A percentile compares a stretch with the other conserved stretches of the same genome.
phyloP scores from a whole-genome alignment of 2,113 vertebrate species.

The Forbesichthys papilliferus region DNA sequence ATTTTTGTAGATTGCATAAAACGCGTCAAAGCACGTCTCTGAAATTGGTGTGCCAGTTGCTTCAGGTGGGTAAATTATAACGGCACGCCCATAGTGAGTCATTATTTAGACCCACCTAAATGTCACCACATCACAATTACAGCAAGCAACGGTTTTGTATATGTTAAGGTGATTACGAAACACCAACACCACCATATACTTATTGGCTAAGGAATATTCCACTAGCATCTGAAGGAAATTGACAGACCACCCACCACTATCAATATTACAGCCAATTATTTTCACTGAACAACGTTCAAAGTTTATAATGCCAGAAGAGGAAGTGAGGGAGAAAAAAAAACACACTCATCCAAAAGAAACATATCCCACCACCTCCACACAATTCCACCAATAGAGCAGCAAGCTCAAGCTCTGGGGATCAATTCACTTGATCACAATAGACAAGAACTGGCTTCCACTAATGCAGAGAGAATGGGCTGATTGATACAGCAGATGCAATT shows the following conservation, averaged over 20 bases:
- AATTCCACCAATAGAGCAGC: no score
- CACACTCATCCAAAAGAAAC: neutral
- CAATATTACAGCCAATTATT: no score
- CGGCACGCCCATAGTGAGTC: conserved; percentile 26
- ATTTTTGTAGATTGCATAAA: conserved; percentile 30
- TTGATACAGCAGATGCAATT: conserved; percentile 52
- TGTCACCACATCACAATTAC: conserved; percentile 31
- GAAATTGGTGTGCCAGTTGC: conserved; percentile 35
- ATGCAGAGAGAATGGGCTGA: conserved; percentile 36
- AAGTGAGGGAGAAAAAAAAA: neutral
- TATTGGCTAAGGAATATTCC: no score
- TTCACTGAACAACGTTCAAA: no score
- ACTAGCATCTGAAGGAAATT: no score
- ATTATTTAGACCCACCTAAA: conserved; percentile 7
- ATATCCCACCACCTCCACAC: neutral
- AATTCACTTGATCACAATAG: conserved; percentile 27
- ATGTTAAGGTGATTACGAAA: neutral
- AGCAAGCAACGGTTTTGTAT: conserved; percentile 7
- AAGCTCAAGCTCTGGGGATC: conserved; percentile 30
- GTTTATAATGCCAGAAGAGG: neutral
- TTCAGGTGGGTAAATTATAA: conserved; percentile 24
- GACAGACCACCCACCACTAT: no score
- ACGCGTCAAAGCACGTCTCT: conserved; percentile 60
- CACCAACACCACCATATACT: neutral
- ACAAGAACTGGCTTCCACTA: conserved; percentile 14